Percentiles rank a stretch among this genome's conserved stretches.
These are phyloP conservation scores for Lophius americanus DNA, from an alignment of 2,797 vertebrate species.

Conservation along the genomic window DNA sequence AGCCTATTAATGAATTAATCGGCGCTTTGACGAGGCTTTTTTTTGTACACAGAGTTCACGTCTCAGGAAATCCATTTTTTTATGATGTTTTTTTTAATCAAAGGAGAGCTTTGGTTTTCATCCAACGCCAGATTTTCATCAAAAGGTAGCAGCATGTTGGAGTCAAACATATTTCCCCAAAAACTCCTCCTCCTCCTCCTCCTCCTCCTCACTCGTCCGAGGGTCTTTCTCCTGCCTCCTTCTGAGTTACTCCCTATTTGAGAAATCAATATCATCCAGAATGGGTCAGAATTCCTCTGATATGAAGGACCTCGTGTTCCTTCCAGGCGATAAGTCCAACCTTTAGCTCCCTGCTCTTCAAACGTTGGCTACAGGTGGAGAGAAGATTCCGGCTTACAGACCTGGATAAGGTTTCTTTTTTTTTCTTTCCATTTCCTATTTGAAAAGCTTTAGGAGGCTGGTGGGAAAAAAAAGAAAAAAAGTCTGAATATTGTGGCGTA, in stretches of 20 bases:
- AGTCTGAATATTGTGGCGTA: constrained; percentile 14
- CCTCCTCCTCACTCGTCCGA: neutral
- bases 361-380: constrained; percentile 20
- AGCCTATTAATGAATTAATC: no score
- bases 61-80: neutral
- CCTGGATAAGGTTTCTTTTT: neutral
- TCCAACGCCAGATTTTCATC: neutral
- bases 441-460: constrained; percentile 13
- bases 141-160: neutral
- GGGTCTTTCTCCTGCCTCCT: neutral
- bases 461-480: neutral
- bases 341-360: constrained; percentile 31
- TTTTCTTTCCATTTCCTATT: constrained; percentile 4
- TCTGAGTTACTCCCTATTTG: constrained; percentile 25
- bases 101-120: neutral
- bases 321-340: constrained; percentile 39
- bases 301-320: constrained; percentile 23
- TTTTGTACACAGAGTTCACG: neutral
- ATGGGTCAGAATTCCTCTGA: constrained; percentile 29
- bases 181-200: neutral
- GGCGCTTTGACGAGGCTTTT: neutral
- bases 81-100: neutral
- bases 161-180: constrained; percentile 6
- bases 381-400: neutral
- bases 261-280: constrained; percentile 42